Evolutionary conservation across 2,113 vertebrate species (phyloP).

Genomic region (Reinhardtius hippoglossoides): DNA sequence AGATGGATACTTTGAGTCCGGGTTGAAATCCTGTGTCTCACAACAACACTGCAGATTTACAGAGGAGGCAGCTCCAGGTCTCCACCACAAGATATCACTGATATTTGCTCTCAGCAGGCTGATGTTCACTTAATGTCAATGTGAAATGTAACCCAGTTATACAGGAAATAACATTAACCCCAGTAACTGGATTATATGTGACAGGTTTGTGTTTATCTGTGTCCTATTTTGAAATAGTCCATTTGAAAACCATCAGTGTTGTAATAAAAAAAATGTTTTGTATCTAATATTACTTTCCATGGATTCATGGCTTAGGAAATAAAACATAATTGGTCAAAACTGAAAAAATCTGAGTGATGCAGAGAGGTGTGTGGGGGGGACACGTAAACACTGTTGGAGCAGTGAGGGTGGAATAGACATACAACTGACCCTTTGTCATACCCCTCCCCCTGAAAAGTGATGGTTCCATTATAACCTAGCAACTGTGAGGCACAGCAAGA

Average conservation of each 20-base stretch:
- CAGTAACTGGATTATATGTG: neutral
- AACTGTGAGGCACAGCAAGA: constrained; percentile 4
- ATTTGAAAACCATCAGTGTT: neutral
- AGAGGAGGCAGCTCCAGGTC: constrained; percentile 14
- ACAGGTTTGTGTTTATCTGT: neutral
- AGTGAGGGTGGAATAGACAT: neutral
- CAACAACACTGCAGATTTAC: constrained; percentile 31
- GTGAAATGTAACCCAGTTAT: constrained; percentile 38
- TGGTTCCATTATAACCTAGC: constrained; percentile 2
- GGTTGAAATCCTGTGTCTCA: constrained; percentile 31
- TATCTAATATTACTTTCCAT: neutral
- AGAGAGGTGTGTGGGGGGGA: neutral
- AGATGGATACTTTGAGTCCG: constrained; percentile 27
- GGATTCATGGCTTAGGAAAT: neutral
- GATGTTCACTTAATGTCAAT: constrained; percentile 57
- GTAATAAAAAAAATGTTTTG: neutral
- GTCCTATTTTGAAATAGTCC: neutral
- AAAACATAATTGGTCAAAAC: no score
- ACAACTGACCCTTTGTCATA: neutral
- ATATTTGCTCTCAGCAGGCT: constrained; percentile 45
- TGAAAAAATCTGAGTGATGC: constrained; percentile 9
- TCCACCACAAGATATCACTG: neutral
- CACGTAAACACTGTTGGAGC: neutral
- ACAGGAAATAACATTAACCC: neutral
- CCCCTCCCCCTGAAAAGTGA: neutral